Evolutionary conservation across 2,113 vertebrate genomes (phyloP), one percentile per base, ranked within the genome.

Genomic region (Onychostoma macrolepis): DNA sequence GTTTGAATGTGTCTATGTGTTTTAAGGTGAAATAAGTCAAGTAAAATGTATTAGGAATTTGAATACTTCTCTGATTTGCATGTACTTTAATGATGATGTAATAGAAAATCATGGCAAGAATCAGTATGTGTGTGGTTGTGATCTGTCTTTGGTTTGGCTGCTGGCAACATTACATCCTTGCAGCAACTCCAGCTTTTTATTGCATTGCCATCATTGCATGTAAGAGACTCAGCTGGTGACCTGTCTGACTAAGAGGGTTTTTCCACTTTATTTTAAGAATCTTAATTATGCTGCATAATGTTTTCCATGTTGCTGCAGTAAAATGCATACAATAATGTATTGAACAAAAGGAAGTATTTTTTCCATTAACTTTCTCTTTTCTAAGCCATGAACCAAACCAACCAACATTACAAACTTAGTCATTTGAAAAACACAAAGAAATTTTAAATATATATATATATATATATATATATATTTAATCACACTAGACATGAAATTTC

Each of bases 61-160:
- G 9, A 58, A 33, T 7, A 53, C 9, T 5, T 17, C 30, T 30
- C 28, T 78, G 76, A 30, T 15, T 36, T 24, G 19, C 50, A 79
- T 38, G 48, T 5, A 4, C 17, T 56, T 19, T 41, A 12, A n/a
- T 36, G 77, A 61, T 80, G 78, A 80, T 41, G 53, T 24, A 80
- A 61, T 38, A 61, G 53, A 58, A 41, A 80, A 74, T 88, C 72
- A 78, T 58, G 6, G 33, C 78, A 74, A 77, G 74, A 84, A 41
- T 84, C 50, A 11, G 28, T n/a, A 26, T 82, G 81, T 72, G 43
- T 71, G 41, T 85, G 36, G 9, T 36, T 85, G 69, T 58, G 45
- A 21, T 76, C 17, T 72, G 38, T 48, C 76, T 65, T 48, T 71
- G 81, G 58, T 87, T 83, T 89, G 87, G 80, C 85, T 85, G 58